Conservation (phyloP, 2,797 vertebrate genomes). For the Schizothorax lantsangensis region DNA sequence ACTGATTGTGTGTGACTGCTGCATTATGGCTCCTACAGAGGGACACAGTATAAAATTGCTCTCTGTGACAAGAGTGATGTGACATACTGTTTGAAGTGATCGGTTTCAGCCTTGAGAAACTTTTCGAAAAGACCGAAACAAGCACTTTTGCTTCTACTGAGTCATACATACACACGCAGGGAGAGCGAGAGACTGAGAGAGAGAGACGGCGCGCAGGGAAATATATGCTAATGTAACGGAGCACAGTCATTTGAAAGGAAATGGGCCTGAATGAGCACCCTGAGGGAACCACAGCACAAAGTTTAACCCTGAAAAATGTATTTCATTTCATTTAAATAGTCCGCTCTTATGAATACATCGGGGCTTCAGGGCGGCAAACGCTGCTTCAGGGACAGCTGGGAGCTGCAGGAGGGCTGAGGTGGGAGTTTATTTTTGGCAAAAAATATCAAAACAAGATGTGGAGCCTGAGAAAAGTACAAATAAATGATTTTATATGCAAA, state of each 20-base stretch:
- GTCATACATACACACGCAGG: slow-evolving; percentile 54
- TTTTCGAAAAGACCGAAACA: slow-evolving; percentile 47
- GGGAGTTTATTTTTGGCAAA: slow-evolving; percentile 65
- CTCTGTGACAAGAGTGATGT: slow-evolving; percentile 21
- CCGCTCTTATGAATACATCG: slow-evolving; percentile 63
- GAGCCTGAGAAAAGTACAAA: slow-evolving; percentile 36
- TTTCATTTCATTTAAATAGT: slow-evolving; percentile 70
- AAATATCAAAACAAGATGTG: slow-evolving; percentile 61
- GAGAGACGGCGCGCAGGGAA: slow-evolving; percentile 67
- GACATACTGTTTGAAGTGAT: slow-evolving; percentile 47
- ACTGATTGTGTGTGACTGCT: neutral
- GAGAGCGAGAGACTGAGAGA: slow-evolving; percentile 18
- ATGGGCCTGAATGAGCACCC: slow-evolving; percentile 79
- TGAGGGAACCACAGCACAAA: slow-evolving; percentile 73
- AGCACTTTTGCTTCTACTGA: slow-evolving; percentile 55
- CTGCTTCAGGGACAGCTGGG: slow-evolving; percentile 38
- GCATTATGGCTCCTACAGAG: neutral
- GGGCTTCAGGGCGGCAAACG: slow-evolving; percentile 54
- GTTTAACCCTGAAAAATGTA: slow-evolving; percentile 78
- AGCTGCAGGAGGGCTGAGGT: slow-evolving; percentile 49
- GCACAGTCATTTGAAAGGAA: slow-evolving; percentile 78
- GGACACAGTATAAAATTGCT: slow-evolving; percentile 5
- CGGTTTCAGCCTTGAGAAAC: slow-evolving; percentile 48
- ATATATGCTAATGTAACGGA: slow-evolving; percentile 80
- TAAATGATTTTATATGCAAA: slow-evolving; percentile 7